Base-by-base conservation (phyloP, 2,797 vertebrate genomes). In the Aphelocoma californica region DNA sequence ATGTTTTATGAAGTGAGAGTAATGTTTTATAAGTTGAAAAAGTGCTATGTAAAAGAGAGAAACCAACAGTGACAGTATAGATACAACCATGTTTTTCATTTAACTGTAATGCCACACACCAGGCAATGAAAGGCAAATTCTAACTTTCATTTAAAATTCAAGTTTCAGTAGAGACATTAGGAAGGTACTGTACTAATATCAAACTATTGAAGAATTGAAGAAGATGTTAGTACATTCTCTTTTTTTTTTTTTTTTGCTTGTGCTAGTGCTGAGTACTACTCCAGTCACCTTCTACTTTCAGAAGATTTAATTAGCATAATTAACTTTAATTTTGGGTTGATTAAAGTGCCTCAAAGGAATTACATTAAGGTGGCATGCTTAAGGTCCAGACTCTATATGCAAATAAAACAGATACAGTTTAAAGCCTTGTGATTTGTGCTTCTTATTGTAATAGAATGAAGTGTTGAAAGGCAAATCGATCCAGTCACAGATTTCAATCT, bases 291-390 rank as follows among this genome's bases (percentile, higher is more conserved):
- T 91, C 81, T 89, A 70, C 70, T 93, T 86, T 92, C 53, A 95
- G 88, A 81, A 83, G 40, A 64, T 81, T 85, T 86, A 93, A 93
- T 91, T 92, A 83, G 6, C 62, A 77, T 88, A 86, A 92, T 90
- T 95, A 88, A 32, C 23, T 73, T 81, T 70, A 92, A 90, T 92
- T 96, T 96, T 88, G 32, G 9, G 0, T 78, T 92, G 62, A 95
- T 94, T 94, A 91, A 86, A 32, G n/a, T 75, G 14, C 28, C 81
- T 93, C 79, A 65, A 54, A 91, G 48, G 72, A 92, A 58, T 79
- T 81, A 70, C 0, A 0, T 58, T 86, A 81, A 67, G 29, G 66
- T 88, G 92, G 16, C 7, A 62, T 57, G 32, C 21, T 72, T 54
- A 69, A 86, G 31, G 66, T 91, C 71, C 40, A 81, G n/a, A 66